Evolutionary conservation across 2,113 vertebrate species (phyloP).

Genomic region (Agapornis roseicollis): DNA sequence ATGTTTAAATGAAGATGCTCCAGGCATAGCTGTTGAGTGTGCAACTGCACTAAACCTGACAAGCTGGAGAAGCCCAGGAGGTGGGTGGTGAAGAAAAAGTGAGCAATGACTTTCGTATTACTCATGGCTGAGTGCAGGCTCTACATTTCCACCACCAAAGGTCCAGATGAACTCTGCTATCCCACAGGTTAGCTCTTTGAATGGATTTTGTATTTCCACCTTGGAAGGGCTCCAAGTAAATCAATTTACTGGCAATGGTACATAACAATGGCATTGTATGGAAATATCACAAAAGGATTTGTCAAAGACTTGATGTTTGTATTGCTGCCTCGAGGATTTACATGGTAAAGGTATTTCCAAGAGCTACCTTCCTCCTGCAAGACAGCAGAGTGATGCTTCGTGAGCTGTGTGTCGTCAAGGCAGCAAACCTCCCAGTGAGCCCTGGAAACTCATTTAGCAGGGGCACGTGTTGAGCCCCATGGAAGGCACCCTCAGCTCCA

Average conservation of each 20-base stretch:
- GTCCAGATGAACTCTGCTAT: background rate
- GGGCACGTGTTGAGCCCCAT: background rate
- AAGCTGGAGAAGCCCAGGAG: background rate
- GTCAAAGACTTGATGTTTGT: background rate
- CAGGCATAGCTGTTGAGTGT: background rate
- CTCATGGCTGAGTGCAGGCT: accelerated
- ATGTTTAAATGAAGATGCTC: background rate
- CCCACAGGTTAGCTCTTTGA: background rate
- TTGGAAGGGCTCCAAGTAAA: background rate
- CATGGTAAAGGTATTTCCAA: background rate
- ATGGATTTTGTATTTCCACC: background rate
- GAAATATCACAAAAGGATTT: background rate
- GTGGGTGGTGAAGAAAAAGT: background rate
- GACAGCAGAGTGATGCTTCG: background rate
- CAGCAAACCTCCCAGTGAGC: background rate
- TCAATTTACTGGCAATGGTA: background rate
- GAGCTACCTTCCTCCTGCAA: background rate
- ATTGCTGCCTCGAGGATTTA: background rate
- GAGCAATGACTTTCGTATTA: background rate
- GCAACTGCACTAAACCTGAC: background rate
- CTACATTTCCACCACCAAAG: background rate
- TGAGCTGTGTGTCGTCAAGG: background rate
- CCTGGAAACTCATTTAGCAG: background rate
- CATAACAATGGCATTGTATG: accelerated
- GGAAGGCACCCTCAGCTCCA: background rate